Evolutionary conservation across 2,797 vertebrate genomes (phyloP).

Genomic region (Characodon lateralis): DNA sequence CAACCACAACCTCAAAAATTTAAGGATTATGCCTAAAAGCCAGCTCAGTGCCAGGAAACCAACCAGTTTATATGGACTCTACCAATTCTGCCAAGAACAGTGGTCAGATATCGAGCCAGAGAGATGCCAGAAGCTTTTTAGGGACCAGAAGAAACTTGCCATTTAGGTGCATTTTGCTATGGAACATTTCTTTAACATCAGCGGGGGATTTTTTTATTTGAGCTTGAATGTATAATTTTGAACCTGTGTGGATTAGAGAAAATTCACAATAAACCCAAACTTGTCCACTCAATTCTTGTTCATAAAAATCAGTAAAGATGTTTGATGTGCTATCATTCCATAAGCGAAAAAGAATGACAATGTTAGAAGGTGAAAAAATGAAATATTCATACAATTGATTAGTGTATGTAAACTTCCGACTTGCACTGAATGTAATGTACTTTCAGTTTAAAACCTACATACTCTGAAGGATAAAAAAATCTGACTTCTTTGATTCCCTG

Average conservation of each 20-base stretch:
- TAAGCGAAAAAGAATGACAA: not conserved
- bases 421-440: slow-evolving; percentile 12
- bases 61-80: not conserved
- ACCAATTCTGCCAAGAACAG: not conserved
- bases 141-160: too few relatives aligned
- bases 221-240: not conserved
- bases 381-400: not conserved
- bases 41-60: not conserved
- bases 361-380: not conserved
- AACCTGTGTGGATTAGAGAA: not conserved
- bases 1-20: not conserved
- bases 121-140: too few relatives aligned
- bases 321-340: not conserved
- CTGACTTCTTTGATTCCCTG: not conserved
- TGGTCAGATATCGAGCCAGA: too few relatives aligned
- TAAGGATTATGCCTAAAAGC: not conserved
- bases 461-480: slow-evolving; percentile 4
- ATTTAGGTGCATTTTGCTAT: too few relatives aligned
- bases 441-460: slow-evolving; percentile 21
- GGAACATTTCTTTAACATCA: too few relatives aligned
- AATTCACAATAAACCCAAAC: not conserved
- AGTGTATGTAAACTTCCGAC: not conserved
- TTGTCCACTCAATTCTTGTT: not conserved
- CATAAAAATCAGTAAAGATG: too few relatives aligned
- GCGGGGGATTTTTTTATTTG: not conserved